Base-by-base conservation (phyloP, 2,797 vertebrate genomes). In the Sebastolobus altivelis region DNA sequence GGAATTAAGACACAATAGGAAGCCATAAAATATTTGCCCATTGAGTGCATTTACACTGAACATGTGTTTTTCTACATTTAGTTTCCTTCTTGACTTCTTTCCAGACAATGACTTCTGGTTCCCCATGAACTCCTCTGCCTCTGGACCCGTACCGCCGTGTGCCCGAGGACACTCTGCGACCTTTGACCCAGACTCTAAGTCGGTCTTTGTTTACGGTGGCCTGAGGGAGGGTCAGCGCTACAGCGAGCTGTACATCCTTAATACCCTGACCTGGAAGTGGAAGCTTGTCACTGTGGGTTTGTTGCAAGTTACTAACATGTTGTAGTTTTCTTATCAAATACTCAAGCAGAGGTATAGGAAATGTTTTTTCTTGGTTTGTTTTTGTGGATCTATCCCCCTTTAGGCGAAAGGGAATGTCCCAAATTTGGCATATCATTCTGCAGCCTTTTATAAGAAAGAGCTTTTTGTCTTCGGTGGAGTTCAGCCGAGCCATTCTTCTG, bases 381-480 rank as follows among this genome's bases (percentile, higher is more conserved):
- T 46, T 43, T 89, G 43, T 77, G 43, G 9, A 49, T 82, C 37
- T 56, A 14, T 4, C 8, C 14, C 33, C 33, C 8, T 54, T 60
- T 81, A 98, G 97, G 96, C 97, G 2, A 96, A 94, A 91, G 97
- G 97, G 16, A 97, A 91, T 35, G 86, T 97, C 62, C 97, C 97
- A 1, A 89, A 89, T 27, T 88, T 98, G 83, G 93, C 94, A 0
- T 96, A 97, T 86, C 97, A 98, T 87, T 97, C 95, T 40, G 96
- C 97, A 63, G 92, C 80, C 14, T 94, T 98, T 88, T 98, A 97
- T 88, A 96, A 91, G 84, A 96, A 95, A 52, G 97, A 98, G 88
- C 96, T 98, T 27, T 98, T 97, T 89, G 95, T 98, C 25, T 98
- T 98, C 1, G 97, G 97, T 22, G 97, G 97, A 5, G 82, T 96